These are phyloP conservation scores for Alentia gelatinosa DNA, from an alignment of 2,888 invertebrate genomes.

Conservation along the genomic window DNA sequence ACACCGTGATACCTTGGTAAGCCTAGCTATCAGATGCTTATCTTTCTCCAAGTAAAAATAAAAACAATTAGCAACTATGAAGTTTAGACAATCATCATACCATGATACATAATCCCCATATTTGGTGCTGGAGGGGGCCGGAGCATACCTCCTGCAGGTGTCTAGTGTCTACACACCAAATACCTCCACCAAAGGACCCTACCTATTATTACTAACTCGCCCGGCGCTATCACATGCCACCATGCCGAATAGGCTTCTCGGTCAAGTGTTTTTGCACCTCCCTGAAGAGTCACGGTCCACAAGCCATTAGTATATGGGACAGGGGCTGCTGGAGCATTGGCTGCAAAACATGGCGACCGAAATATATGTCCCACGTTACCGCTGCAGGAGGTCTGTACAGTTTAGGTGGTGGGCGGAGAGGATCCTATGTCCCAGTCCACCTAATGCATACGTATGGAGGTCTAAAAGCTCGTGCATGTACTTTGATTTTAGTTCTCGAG, in stretches of 20 bases:
- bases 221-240: too few species aligned
- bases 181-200: too few species aligned
- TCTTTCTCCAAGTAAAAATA: too few species aligned
- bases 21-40: too few species aligned
- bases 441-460: not conserved
- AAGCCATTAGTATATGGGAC: not conserved
- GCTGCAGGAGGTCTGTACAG: not conserved
- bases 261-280: slow-evolving; percentile 12
- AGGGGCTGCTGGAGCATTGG: not conserved
- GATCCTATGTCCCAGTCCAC: not conserved
- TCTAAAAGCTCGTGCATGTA: not conserved
- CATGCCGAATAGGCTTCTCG: not conserved
- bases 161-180: too few species aligned
- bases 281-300: not conserved
- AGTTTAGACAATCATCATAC: too few species aligned
- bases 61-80: too few species aligned
- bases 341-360: not conserved
- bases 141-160: too few species aligned
- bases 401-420: not conserved
- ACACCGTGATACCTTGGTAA: too few species aligned
- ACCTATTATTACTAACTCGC: too few species aligned
- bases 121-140: too few species aligned
- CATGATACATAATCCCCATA: too few species aligned
- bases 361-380: not conserved
- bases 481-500: not conserved